These are phyloP conservation scores for Tiliacea aurago DNA, from an alignment of 2,888 invertebrate genomes.

Conservation along the genomic window DNA sequence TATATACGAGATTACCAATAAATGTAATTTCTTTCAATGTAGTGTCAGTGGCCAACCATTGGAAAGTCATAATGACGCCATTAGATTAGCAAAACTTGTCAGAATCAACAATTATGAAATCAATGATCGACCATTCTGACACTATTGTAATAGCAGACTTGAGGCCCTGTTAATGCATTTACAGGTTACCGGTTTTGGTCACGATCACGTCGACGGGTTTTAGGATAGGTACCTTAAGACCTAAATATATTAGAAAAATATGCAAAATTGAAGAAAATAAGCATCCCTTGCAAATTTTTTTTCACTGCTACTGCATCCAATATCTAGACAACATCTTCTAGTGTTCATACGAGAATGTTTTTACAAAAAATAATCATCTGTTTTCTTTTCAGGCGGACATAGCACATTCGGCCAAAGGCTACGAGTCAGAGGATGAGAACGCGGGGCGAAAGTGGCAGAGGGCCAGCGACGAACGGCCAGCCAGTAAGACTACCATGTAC, in stretches of 20 bases:
- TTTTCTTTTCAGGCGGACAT: constrained; percentile 91
- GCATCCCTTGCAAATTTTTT: too few species aligned
- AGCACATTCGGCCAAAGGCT: constrained; percentile 93
- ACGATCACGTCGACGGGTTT: background rate
- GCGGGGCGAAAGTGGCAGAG: constrained; percentile 92
- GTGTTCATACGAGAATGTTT: background rate
- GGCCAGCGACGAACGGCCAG: constrained; percentile 90
- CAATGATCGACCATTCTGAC: too few species aligned
- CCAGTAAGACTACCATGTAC: constrained; percentile 92
- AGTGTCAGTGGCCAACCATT: too few species aligned
- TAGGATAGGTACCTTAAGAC: background rate
- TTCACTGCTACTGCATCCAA: background rate
- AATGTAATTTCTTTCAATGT: too few species aligned
- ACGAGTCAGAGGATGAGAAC: constrained; percentile 96
- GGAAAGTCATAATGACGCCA: too few species aligned
- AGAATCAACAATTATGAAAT: too few species aligned
- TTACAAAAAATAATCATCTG: background rate
- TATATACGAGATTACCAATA: too few species aligned
- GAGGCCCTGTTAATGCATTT: background rate
- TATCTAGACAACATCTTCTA: too few species aligned
- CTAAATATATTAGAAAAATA: background rate
- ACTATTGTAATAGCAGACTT: too few species aligned
- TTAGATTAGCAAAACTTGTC: too few species aligned
- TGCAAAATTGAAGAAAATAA: background rate
- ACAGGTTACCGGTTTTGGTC: background rate